These are phyloP conservation scores for Phalacrocorax pelagicus DNA, from an alignment of 2,113 vertebrate genomes.

Conservation along the genomic window DNA sequence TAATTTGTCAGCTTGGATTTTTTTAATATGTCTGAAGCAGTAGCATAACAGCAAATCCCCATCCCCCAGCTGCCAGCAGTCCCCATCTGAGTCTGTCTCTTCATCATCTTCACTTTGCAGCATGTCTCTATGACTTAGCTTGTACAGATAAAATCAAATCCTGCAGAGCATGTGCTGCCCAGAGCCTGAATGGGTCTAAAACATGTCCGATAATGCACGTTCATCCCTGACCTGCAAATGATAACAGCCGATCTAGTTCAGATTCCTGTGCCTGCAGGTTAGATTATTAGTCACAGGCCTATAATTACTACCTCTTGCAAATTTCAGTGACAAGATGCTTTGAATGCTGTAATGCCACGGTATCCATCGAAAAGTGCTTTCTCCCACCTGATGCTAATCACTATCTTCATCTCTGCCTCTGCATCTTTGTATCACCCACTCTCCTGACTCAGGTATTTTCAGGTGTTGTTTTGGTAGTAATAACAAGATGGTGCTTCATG, in stretches of 20 bases:
- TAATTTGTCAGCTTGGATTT: not conserved
- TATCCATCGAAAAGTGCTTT: not conserved
- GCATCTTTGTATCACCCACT: not conserved
- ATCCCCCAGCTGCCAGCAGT: not conserved
- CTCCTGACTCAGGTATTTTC: not conserved
- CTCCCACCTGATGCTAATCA: not conserved
- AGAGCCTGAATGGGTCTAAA: not conserved
- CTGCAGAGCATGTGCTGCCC: not conserved
- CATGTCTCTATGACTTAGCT: not conserved
- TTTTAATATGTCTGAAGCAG: not conserved
- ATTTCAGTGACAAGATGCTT: not conserved
- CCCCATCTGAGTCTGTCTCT: not conserved
- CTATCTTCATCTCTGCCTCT: not conserved
- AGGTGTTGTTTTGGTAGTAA: not conserved
- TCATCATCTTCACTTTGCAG: not conserved
- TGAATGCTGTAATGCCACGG: not conserved
- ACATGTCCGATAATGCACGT: not conserved
- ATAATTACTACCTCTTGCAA: not conserved
- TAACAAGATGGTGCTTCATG: not conserved
- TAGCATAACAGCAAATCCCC: not conserved
- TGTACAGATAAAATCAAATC: not conserved
- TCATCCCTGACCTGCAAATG: not conserved
- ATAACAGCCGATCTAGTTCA: not conserved
- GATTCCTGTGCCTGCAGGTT: not conserved
- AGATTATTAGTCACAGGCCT: not conserved